Conservation (phyloP, 2,888 invertebrate species). For the Bombyx huttoni region DNA sequence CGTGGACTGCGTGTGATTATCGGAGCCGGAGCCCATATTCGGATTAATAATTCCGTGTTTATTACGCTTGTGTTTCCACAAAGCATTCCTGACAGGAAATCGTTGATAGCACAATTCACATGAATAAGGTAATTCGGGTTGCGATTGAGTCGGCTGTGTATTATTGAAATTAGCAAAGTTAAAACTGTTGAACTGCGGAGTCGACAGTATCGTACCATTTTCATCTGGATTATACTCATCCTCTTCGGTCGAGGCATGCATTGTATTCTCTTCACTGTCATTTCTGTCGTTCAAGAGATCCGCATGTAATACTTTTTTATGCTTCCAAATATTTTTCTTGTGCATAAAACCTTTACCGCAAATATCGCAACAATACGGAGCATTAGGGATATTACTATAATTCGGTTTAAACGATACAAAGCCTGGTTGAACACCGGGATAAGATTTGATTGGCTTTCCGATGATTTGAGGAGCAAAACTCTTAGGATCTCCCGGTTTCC, state of each 20-base stretch:
- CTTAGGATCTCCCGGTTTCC: constrained; percentile 48
- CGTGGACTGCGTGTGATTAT: constrained; percentile 16
- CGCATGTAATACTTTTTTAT: constrained; percentile 66
- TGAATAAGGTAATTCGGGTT: constrained; percentile 42
- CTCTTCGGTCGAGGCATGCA: constrained; percentile 66
- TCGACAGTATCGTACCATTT: constrained; percentile 51
- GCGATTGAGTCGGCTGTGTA: constrained; percentile 19
- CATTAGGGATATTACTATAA: constrained; percentile 55
- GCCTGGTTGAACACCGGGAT: constrained; percentile 40
- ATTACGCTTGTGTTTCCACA: constrained; percentile 67
- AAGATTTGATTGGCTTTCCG: constrained; percentile 54
- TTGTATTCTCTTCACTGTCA: constrained; percentile 64
- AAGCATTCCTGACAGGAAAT: constrained; percentile 57
- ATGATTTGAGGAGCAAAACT: constrained; percentile 57
- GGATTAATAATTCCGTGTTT: constrained; percentile 60
- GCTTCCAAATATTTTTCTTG: constrained; percentile 70
- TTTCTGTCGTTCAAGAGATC: constrained; percentile 56
- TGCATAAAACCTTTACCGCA: constrained; percentile 76
- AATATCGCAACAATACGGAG: constrained; percentile 73
- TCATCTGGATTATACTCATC: constrained; percentile 61
- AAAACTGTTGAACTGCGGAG: constrained; percentile 66
- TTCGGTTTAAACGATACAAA: constrained; percentile 48
- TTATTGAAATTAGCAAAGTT: constrained; percentile 51
- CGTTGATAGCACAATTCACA: constrained; percentile 62
- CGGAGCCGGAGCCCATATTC: constrained; percentile 24